Conservation (phyloP, 2,113 vertebrate species). For the Gallinago jamesoni region DNA sequence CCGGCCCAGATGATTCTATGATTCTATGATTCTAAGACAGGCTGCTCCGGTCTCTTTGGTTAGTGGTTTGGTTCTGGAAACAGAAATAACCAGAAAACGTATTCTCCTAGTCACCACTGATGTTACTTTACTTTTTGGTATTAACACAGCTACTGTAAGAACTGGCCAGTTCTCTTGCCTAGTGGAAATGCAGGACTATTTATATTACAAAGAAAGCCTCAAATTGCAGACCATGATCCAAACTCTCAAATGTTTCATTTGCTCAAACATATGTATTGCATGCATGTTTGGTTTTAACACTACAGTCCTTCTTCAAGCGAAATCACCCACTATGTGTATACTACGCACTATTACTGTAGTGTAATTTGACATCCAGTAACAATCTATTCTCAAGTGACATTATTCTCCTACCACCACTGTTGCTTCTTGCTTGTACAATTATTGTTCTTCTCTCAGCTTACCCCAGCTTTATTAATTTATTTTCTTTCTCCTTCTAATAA, state of each 20-base stretch:
- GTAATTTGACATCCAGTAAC: neutral
- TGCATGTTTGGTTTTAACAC: neutral
- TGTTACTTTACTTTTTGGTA: neutral
- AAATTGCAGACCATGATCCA: neutral
- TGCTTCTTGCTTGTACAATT: neutral
- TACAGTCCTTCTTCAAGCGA: neutral
- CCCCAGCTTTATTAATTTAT: neutral
- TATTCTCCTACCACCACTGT: neutral
- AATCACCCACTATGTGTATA: neutral
- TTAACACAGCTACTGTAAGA: neutral
- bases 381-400: neutral
- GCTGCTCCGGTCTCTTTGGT: accelerated
- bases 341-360: no score
- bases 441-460: neutral
- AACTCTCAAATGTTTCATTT: neutral
- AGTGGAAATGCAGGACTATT: neutral
- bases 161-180: neutral
- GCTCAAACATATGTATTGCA: neutral
- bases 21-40: no score
- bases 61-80: neutral
- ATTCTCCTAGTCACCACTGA: neutral
- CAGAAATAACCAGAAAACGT: neutral
- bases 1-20: no score
- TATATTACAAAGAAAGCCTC: neutral
- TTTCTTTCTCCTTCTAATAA: neutral